Evolutionary conservation across 2,888 invertebrate species (phyloP).

Genomic region (Hydraecia micacea): DNA sequence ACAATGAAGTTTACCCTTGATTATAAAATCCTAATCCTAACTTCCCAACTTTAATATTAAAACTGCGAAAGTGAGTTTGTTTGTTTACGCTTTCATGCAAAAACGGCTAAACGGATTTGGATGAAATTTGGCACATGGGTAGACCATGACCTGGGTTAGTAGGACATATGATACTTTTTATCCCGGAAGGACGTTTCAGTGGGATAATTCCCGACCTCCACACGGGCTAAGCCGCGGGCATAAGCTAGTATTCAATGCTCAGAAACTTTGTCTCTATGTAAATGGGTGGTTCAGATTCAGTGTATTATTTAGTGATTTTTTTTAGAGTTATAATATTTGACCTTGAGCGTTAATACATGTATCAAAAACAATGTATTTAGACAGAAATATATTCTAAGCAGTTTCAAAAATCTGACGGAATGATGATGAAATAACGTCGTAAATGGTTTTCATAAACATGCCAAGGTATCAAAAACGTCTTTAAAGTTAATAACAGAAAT

Average conservation of each 20-base stretch:
- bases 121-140: too few species aligned
- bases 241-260: not conserved
- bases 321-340: not conserved
- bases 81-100: too few species aligned
- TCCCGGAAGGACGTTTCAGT: too few species aligned
- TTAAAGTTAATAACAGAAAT: conserved; percentile 41
- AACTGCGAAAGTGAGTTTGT: not conserved
- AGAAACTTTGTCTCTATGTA: not conserved
- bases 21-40: too few species aligned
- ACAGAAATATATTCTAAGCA: not conserved
- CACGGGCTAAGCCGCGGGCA: not conserved
- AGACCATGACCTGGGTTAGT: too few species aligned
- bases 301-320: not conserved
- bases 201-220: not conserved
- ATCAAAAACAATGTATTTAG: not conserved
- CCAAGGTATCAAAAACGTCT: conserved; percentile 46
- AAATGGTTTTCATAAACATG: conserved; percentile 37
- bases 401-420: conserved; percentile 21
- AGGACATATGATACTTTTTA: too few species aligned
- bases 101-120: too few species aligned
- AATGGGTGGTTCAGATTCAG: not conserved
- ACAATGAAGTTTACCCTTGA: not conserved
- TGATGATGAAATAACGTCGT: conserved; percentile 19
- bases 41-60: not conserved
- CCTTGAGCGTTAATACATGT: not conserved